Base-by-base conservation (phyloP, 1,140 invertebrate genomes). In the Drosophila subpulchrella region DNA sequence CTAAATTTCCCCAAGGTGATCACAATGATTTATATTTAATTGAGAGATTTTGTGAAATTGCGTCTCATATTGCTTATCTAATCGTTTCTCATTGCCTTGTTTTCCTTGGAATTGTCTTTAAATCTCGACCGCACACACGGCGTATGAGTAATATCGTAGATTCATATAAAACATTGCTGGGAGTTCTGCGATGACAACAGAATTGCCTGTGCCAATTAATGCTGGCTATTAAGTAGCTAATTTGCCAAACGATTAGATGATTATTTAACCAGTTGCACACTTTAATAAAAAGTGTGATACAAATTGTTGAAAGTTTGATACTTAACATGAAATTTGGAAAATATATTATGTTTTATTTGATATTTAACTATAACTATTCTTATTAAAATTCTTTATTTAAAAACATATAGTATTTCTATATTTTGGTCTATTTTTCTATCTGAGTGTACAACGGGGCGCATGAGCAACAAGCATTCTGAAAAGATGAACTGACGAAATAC, bases 91-190 rank as follows among this genome's bases (percentile, higher is more conserved):
- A 78, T 54, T 41, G 57, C 57, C 4, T 13, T n/a, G 41, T 57
- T 80, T 83, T 66, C 71, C 60, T 84, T 72, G 77, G 36, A 85
- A 83, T 80, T 51, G 54, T 27, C 51, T 75, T 48, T 38, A 60
- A 81, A 85, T 67, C 61, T 54, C 54, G 41, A 66, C 50, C 17
- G 50, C 80, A 58, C 53, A 62, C 58, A 41, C 8, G 51, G 57
- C 80, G 81, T 75, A 83, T 83, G 81, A 83, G 81, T 63, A 85
- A 83, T 80, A 44, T 75, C 8, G 2, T 20, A 59, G 74, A 46
- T 44, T 41, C 15, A 55, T 54, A 63, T 34, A 42, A 24, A 44
- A 56, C 58, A 72, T 60, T 44, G 48, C 50, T 57, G 24, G 27
- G 7, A 68, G 34, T 46, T 56, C n/a, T 17, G 12, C 30, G 42